Percentiles rank a stretch among this genome's conserved stretches.
phyloP scores from a whole-genome alignment of 2,797 vertebrate genomes.

The Helarctos malayanus region DNA sequence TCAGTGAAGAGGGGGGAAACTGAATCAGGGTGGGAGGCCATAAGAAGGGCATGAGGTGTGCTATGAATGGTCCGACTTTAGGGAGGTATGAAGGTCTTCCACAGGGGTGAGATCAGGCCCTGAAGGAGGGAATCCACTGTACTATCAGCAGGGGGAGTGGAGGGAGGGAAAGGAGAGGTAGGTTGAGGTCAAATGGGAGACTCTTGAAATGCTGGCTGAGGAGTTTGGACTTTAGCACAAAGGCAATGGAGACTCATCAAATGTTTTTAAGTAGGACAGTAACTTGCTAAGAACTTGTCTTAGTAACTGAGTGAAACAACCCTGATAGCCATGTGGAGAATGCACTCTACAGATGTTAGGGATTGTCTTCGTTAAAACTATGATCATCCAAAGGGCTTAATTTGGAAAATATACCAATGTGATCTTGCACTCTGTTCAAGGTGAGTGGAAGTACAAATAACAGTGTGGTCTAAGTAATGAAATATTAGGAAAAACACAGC shows the following conservation, averaged over 20 bases:
- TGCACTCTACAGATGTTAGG: slow-evolving; percentile 60
- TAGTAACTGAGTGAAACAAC: slow-evolving; percentile 56
- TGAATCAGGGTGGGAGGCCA: background rate
- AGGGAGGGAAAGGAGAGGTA: background rate
- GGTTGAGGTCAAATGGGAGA: background rate
- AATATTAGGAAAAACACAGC: too few relatives aligned
- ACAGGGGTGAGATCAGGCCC: background rate
- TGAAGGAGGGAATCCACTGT: background rate
- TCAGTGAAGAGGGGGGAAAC: background rate
- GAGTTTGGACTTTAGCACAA: background rate
- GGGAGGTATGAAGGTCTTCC: background rate
- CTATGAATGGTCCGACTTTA: too few relatives aligned
- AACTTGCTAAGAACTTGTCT: slow-evolving; percentile 75
- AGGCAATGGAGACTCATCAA: slow-evolving; percentile 62
- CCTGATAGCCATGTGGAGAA: slow-evolving; percentile 60
- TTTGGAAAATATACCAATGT: slow-evolving; percentile 51
- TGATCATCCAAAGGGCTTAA: slow-evolving; percentile 52
- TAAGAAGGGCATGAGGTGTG: background rate
- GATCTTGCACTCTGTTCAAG: slow-evolving; percentile 44
- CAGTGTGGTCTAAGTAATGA: background rate
- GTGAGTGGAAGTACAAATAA: slow-evolving; percentile 3
- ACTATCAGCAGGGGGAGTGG: background rate
- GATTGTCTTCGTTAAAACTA: slow-evolving; percentile 57
- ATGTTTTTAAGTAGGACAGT: slow-evolving; percentile 58
- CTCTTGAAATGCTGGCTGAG: background rate